Evolutionary conservation across 2,113 vertebrate species (phyloP).

Genomic region (Nyctibius bracteatus): DNA sequence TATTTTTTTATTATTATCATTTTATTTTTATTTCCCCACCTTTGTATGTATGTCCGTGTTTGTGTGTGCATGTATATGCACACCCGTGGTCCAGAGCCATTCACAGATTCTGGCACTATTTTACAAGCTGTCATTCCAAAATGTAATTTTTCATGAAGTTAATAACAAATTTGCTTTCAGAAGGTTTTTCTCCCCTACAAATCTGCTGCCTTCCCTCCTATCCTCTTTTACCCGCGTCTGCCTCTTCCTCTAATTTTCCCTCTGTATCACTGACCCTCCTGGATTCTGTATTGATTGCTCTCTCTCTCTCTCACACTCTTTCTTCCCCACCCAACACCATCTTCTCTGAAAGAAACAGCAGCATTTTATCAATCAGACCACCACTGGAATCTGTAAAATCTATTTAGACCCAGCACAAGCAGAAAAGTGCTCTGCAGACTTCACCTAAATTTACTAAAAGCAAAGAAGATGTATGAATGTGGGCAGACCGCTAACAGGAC

Average conservation of each 20-base stretch:
- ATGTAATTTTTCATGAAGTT: background rate
- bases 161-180: background rate
- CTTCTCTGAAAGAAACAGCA: background rate
- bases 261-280: background rate
- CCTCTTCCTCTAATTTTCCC: background rate
- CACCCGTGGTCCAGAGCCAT: background rate
- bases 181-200: background rate
- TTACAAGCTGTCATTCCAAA: background rate
- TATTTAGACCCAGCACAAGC: background rate
- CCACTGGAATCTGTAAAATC: background rate
- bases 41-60: background rate
- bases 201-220: background rate
- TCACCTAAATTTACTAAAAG: background rate
- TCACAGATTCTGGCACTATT: background rate
- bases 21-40: background rate
- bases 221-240: background rate
- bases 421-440: background rate
- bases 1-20: background rate
- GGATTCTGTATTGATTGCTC: background rate
- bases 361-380: background rate
- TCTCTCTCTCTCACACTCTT: background rate
- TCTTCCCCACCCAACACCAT: background rate
- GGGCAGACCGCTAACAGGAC: background rate
- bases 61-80: background rate
- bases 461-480: background rate